Evolutionary conservation across 2,888 invertebrate genomes (phyloP).

Genomic region (Parnassius orleans): DNA sequence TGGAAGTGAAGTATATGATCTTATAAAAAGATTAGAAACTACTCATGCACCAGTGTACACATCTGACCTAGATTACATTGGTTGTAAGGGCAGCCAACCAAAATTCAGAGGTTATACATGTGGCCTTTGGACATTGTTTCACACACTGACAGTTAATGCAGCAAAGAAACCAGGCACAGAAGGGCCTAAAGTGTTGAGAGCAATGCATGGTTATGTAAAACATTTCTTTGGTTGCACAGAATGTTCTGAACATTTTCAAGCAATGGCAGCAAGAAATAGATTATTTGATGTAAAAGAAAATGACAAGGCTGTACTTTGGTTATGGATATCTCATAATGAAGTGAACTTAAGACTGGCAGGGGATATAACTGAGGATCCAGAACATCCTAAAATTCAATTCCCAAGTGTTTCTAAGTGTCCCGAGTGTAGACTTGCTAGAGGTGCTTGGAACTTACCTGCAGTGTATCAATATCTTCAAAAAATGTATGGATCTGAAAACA

Average conservation of each 20-base stretch:
- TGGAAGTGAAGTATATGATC: conserved; percentile 82
- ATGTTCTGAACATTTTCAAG: conserved; percentile 93
- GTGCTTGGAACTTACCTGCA: conserved; percentile 82
- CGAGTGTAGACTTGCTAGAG: conserved; percentile 81
- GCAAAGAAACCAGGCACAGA: conserved; percentile 72
- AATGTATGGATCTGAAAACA: conserved; percentile 63
- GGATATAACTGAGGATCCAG: conserved; percentile 94
- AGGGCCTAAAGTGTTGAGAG: conserved; percentile 86
- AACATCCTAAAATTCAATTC: conserved; percentile 93
- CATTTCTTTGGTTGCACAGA: conserved; percentile 96
- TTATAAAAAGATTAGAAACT: conserved; percentile 77
- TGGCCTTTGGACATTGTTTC: conserved; percentile 97
- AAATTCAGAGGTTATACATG: conserved; percentile 94
- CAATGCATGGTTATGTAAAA: conserved; percentile 93
- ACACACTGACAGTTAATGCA: conserved; percentile 92
- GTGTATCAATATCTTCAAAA: conserved; percentile 83
- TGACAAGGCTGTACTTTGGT: conserved; percentile 92
- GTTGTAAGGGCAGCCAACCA: conserved; percentile 89
- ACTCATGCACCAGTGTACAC: conserved; percentile 79
- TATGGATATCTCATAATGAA: conserved; percentile 96
- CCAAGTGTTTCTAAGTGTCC: conserved; percentile 87
- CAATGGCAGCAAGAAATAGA: conserved; percentile 88
- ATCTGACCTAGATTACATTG: conserved; percentile 83
- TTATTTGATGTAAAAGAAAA: conserved; percentile 85
- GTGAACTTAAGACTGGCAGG: conserved; percentile 94